A percentile compares a stretch with the other conserved stretches of the same genome.
Evolutionary conservation across 2,113 vertebrate genomes (phyloP).

Genomic region (Gadus macrocephalus): DNA sequence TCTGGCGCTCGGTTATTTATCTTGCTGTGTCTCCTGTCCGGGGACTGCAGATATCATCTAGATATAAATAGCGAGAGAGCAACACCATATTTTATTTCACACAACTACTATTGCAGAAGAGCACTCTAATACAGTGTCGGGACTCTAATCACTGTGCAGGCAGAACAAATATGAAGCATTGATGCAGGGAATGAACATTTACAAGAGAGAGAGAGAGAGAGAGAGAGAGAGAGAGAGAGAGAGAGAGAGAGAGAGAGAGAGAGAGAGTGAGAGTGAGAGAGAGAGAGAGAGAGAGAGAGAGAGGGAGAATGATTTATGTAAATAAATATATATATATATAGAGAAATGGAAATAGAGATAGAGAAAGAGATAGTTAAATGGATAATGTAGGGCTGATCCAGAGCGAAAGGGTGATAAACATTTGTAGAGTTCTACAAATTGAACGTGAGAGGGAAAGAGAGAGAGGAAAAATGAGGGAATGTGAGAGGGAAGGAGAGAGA

Average conservation of each 20-base stretch:
- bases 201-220: background rate
- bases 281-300: background rate
- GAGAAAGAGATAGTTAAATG: constrained; percentile 1
- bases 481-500: constrained; percentile 22
- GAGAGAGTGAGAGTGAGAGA: background rate
- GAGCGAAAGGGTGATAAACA: constrained; percentile 8
- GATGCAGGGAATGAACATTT: no score
- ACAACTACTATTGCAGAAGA: no score
- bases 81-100: no score
- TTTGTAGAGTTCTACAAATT: background rate
- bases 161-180: no score
- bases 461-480: constrained; percentile 7
- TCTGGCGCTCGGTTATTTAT: no score
- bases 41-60: no score
- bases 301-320: background rate
- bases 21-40: no score
- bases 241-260: background rate
- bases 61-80: no score
- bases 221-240: constrained; percentile 8
- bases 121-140: no score
- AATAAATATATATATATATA: background rate
- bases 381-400: background rate
- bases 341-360: constrained; percentile 6
- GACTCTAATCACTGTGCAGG: no score
- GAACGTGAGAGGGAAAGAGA: constrained; percentile 5